phyloP scores from a whole-genome alignment of 2,797 vertebrate species.

The Heterohyrax brucei region DNA sequence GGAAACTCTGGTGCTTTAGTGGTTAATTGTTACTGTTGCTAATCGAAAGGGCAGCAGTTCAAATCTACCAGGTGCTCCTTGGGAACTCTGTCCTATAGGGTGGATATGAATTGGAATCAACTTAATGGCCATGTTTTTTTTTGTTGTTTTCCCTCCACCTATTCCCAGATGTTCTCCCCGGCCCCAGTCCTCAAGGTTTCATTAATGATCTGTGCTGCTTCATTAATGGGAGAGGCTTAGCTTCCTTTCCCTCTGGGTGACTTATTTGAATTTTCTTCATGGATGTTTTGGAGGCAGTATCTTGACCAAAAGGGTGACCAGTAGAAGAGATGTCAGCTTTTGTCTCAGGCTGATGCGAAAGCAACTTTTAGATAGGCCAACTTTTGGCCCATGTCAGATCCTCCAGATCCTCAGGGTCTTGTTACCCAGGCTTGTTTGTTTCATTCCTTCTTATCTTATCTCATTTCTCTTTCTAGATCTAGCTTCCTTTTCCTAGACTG shows the following conservation, averaged over 20 bases:
- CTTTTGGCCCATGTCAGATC: fast-evolving
- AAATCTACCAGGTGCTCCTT: too few relatives aligned
- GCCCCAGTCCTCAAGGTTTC: not conserved
- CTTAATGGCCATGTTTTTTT: too few relatives aligned
- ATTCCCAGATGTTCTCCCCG: fast-evolving
- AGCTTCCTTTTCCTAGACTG: not conserved
- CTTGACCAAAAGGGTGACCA: not conserved
- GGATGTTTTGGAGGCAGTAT: not conserved
- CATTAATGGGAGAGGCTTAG: not conserved
- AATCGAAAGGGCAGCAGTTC: too few relatives aligned
- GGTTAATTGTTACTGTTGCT: too few relatives aligned
- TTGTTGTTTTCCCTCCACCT: not conserved
- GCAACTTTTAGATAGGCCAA: not conserved
- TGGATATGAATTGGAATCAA: too few relatives aligned
- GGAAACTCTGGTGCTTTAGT: too few relatives aligned
- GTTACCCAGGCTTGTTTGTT: not conserved
- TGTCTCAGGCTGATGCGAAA: not conserved
- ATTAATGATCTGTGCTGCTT: not conserved
- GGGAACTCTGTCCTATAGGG: too few relatives aligned
- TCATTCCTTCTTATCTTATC: not conserved
- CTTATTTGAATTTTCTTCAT: not conserved
- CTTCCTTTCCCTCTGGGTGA: not conserved
- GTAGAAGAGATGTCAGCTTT: not conserved
- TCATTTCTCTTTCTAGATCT: not conserved
- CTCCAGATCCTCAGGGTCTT: too few relatives aligned